These are phyloP conservation scores for Hemichromis elongatus DNA, from an alignment of 2,113 vertebrate species.

Conservation along the genomic window DNA sequence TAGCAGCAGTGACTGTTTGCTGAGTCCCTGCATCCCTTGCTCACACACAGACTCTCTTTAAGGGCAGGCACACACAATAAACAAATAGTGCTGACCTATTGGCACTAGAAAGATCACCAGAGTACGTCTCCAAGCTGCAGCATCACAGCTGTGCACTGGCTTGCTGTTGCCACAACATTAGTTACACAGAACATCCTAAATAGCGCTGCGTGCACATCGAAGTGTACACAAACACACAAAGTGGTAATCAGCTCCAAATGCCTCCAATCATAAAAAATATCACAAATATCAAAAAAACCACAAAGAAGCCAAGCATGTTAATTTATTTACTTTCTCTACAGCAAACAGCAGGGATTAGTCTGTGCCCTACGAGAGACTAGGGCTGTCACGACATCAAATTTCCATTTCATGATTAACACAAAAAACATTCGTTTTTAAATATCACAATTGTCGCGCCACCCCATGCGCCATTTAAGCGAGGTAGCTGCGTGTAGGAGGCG, in stretches of 20 bases:
- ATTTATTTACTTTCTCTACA: not conserved
- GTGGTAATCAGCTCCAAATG: not conserved
- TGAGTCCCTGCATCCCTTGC: not conserved
- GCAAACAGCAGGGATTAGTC: not conserved
- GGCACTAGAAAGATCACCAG: slow-evolving; percentile 20
- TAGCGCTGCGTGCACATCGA: not conserved
- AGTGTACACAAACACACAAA: not conserved
- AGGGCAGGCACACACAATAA: slow-evolving; percentile 4
- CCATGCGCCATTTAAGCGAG: not conserved
- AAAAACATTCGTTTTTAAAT: not conserved
- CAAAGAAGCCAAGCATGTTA: not conserved
- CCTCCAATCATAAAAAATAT: not conserved
- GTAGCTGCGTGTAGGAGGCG: not conserved
- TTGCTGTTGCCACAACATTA: slow-evolving; percentile 51
- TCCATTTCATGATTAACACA: not conserved
- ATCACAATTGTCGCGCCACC: not conserved
- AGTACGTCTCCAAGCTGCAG: not conserved
- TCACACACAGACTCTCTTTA: not conserved
- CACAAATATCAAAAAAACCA: not conserved
- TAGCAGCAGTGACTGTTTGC: not conserved
- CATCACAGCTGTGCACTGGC: slow-evolving; percentile 8
- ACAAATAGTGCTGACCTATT: slow-evolving; percentile 43
- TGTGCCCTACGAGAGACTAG: not conserved
- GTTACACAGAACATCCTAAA: slow-evolving; percentile 7
- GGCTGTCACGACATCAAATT: not conserved